These are phyloP conservation scores for Cydia pomonella DNA, from an alignment of 1,140 invertebrate species.

Conservation along the genomic window DNA sequence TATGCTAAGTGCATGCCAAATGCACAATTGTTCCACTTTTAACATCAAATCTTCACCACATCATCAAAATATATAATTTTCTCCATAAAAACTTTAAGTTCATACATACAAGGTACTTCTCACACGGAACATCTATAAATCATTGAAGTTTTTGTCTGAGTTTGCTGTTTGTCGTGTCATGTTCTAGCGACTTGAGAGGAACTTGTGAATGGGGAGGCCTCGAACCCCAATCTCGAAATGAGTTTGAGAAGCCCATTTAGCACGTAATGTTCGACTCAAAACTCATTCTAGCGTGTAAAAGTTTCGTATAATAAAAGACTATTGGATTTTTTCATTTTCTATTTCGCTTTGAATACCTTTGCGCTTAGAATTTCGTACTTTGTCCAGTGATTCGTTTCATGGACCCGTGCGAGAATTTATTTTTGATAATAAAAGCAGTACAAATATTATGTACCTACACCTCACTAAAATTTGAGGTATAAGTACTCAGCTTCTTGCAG, in stretches of 20 bases:
- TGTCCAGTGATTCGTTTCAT: neutral
- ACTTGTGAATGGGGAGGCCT: neutral
- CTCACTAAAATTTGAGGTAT: too few species aligned
- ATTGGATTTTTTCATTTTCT: constrained; percentile 16
- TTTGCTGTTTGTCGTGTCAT: constrained; percentile 23
- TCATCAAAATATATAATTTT: neutral
- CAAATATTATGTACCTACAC: neutral
- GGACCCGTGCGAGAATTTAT: neutral
- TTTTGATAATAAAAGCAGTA: neutral
- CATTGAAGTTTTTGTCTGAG: constrained; percentile 18
- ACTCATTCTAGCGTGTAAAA: constrained; percentile 7
- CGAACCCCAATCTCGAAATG: constrained; percentile 18
- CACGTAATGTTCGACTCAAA: constrained; percentile 1
- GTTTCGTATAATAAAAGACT: constrained; percentile 12
- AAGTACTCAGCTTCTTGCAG: too few species aligned
- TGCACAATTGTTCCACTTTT: neutral
- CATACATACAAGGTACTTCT: neutral
- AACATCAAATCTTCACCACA: neutral
- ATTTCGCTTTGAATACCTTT: constrained; percentile 7
- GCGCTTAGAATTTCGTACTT: neutral
- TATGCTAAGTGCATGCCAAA: neutral
- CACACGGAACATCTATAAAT: constrained; percentile 17
- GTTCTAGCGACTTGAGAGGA: neutral
- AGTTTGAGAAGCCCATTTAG: constrained; percentile 17
- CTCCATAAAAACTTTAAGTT: neutral